Evolutionary conservation across 1,140 invertebrate genomes (phyloP).

Genomic region (Heliothis virescens): DNA sequence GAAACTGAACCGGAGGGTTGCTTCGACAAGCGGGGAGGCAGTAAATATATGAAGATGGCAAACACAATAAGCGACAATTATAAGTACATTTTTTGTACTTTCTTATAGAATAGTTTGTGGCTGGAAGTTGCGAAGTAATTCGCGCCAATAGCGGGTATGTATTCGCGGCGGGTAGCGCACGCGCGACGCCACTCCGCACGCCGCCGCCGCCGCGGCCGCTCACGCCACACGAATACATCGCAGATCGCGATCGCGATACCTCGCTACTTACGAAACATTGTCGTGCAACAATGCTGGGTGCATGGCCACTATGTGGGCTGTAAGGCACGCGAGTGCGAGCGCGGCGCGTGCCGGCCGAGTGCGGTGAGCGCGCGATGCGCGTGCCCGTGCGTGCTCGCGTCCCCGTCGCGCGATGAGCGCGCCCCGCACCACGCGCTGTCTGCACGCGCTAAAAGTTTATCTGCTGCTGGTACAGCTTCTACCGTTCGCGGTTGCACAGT

Average conservation of each 20-base stretch:
- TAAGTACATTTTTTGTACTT: conserved; percentile 31
- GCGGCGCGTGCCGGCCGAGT: conserved; percentile 43
- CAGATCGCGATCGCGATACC: conserved; percentile 64
- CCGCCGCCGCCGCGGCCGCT: conserved; percentile 72
- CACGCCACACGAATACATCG: conserved; percentile 58
- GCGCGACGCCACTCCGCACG: conserved; percentile 80
- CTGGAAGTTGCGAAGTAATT: conserved; percentile 34
- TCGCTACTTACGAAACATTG: conserved; percentile 11
- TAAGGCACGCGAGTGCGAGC: conserved; percentile 4
- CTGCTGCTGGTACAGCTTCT: conserved; percentile 62
- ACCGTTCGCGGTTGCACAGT: conserved; percentile 70
- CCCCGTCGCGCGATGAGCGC: conserved; percentile 77
- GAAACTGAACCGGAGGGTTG: not conserved
- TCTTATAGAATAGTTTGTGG: conserved; percentile 25
- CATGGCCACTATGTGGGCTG: not conserved
- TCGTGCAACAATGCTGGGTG: conserved; percentile 1
- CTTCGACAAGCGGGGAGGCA: not conserved
- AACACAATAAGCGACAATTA: conserved; percentile 23
- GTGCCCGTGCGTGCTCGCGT: conserved; percentile 58
- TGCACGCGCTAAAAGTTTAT: conserved; percentile 65
- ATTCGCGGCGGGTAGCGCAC: conserved; percentile 71
- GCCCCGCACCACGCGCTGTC: conserved; percentile 67
- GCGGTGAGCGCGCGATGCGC: conserved; percentile 74
- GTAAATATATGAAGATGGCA: not conserved
- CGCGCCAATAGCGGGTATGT: conserved; percentile 37